Conservation (phyloP, 2,797 vertebrate species). For the Xiphorhynchus erythropygius region DNA sequence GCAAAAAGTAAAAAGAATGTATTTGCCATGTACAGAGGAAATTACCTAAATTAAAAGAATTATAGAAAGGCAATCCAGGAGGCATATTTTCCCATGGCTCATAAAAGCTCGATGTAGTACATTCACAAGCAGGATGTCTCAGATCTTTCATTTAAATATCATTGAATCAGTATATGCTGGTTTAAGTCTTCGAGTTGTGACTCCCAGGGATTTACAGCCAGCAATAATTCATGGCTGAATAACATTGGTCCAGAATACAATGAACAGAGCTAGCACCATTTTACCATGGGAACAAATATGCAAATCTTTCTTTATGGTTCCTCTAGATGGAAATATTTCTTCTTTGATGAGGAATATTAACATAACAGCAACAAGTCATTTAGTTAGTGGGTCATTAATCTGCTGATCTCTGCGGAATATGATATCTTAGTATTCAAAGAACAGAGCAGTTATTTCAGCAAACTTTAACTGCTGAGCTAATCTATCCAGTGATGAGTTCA, state of each 20-base stretch:
- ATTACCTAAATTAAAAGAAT: neutral
- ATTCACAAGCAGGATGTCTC: neutral
- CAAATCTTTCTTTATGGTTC: neutral
- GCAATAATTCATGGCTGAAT: neutral
- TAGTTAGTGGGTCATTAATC: neutral
- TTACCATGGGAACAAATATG: neutral
- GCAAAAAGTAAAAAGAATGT: neutral
- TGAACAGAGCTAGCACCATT: neutral
- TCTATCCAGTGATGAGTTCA: neutral
- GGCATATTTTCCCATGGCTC: neutral
- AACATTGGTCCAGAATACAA: neutral
- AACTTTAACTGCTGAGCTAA: conserved; percentile 14
- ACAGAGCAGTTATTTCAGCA: neutral
- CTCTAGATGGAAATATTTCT: neutral
- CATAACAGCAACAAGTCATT: neutral
- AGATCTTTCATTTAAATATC: neutral
- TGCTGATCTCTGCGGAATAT: neutral
- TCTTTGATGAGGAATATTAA: neutral
- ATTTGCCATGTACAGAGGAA: neutral
- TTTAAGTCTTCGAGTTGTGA: neutral
- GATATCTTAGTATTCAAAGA: neutral
- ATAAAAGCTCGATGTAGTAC: neutral
- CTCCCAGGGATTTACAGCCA: neutral
- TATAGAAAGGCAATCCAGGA: neutral
- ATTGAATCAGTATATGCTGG: neutral